Base-by-base conservation (phyloP, 2,888 invertebrate genomes). In the Polydrusus pterygomalis region DNA sequence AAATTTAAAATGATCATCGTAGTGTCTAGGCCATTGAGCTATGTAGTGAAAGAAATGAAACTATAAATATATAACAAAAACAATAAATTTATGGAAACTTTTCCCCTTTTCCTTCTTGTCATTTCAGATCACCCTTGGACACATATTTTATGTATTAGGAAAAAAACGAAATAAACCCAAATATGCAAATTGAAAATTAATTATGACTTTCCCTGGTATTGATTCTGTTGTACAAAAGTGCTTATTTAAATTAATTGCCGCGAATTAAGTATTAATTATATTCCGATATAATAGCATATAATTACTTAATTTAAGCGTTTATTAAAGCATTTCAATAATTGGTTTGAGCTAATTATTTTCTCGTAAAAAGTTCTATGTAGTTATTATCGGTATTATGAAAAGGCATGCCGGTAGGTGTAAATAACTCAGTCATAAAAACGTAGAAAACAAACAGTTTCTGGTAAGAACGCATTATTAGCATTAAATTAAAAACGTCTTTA, bases 261-360 rank as follows among this genome's bases (percentile, higher is more conserved):
- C 38, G 38, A 60, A 62, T 63, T 64, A 65, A 20, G 15, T 20
- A 58, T 45, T 72, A 72, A 72, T 72, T 56, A 58, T 45, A 17
- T 15, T 45, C 17, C 43, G 49, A 38, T 72, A 47, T 72, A 72
- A 67, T 72, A 72, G 30, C 58, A 25, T 72, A 58, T 65, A 72
- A 65, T 72, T 72, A 72, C 58, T 64, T 72, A 72, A 72, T 65
- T 34, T 56, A 49, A 65, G 45, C 49, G 60, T 72, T 72, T 72
- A 72, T 47, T 72, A 67, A 72, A 47, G 58, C 38, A 58, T 72
- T 72, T 67, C 45, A 58, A 47, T 72, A 65, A 65, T 72, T 65
- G 72, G 65, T 47, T 56, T 67, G 18, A 30, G 25, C 47, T 72
- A 58, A 72, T 72, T 72, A 65, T 47, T 43, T 40, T 15, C 38